phyloP scores from a whole-genome alignment of 1,140 invertebrate genomes.

The Gonioctena quinquepunctata region DNA sequence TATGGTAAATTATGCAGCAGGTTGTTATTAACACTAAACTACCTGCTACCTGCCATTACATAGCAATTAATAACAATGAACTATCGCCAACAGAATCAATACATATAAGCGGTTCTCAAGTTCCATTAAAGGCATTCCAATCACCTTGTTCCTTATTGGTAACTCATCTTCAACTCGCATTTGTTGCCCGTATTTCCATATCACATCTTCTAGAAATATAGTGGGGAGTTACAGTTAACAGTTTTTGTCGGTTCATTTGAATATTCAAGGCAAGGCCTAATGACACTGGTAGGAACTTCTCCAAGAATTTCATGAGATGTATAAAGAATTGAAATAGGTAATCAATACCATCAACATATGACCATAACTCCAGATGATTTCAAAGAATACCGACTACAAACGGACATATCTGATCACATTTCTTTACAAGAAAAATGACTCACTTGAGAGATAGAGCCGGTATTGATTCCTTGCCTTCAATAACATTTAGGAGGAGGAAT shows the following conservation, averaged over 20 bases:
- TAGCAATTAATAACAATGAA: slow-evolving; percentile 11
- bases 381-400: neutral
- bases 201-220: neutral
- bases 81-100: neutral
- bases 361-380: neutral
- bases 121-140: neutral
- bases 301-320: neutral
- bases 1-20: slow-evolving; percentile 21
- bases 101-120: neutral
- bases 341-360: neutral
- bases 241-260: neutral
- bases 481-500: no score
- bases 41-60: slow-evolving; percentile 9
- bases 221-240: neutral
- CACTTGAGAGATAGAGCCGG: neutral
- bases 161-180: neutral
- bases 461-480: neutral
- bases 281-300: neutral
- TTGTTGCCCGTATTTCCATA: neutral
- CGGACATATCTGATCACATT: neutral
- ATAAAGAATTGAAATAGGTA: neutral
- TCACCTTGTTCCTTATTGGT: neutral
- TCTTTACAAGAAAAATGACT: neutral
- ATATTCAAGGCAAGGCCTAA: neutral
- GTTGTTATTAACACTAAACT: slow-evolving; percentile 13